Evolutionary conservation across 2,113 vertebrate species (phyloP).

Genomic region (Eclectus roratus): DNA sequence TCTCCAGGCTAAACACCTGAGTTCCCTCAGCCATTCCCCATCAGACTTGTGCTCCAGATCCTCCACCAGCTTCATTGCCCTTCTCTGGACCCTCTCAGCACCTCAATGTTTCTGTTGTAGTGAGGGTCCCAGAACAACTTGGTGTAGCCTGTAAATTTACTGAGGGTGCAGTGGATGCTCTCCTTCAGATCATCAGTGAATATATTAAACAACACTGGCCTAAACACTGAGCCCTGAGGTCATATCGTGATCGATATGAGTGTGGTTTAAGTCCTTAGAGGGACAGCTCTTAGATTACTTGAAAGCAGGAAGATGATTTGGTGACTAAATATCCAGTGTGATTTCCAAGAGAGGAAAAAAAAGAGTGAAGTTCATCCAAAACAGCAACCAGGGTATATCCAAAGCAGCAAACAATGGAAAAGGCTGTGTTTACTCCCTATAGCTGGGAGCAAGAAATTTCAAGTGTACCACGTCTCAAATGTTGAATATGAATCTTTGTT

Average conservation of each 20-base stretch:
- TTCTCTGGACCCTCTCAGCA: not conserved
- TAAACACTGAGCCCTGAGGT: not conserved
- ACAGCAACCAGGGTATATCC: not conserved
- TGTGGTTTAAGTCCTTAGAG: not conserved
- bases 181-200: not conserved
- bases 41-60: not conserved
- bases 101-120: not conserved
- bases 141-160: not conserved
- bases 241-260: fast-evolving
- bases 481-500: not conserved
- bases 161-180: not conserved
- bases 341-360: not conserved
- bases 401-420: not conserved
- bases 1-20: not conserved
- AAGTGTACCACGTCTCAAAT: not conserved
- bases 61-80: not conserved
- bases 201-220: not conserved
- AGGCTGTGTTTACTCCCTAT: not conserved
- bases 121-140: not conserved
- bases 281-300: not conserved
- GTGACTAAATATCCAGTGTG: not conserved
- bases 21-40: not conserved
- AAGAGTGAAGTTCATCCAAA: not conserved
- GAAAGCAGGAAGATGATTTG: not conserved
- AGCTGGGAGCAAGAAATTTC: not conserved